Conservation (phyloP, 1,140 invertebrate genomes). For the Euglossa dilemma region DNA sequence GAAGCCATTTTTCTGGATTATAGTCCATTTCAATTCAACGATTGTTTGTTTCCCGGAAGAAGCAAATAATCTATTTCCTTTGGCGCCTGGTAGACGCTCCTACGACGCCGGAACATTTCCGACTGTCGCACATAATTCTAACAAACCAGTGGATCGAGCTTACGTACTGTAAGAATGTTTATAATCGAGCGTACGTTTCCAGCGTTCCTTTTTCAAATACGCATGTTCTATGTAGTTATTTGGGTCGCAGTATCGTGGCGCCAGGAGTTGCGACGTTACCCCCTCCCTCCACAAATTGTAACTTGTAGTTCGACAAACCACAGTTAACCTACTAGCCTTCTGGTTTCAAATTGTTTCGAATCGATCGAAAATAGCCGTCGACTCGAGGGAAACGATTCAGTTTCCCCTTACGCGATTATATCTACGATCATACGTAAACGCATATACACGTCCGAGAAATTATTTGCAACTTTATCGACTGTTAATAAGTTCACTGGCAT, state of each 20-base stretch:
- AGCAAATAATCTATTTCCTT: conserved; percentile 21
- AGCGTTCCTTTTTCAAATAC: background rate
- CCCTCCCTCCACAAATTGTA: conserved; percentile 14
- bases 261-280: conserved; percentile 63
- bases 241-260: conserved; percentile 70
- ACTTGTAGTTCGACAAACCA: conserved; percentile 38
- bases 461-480: too few species aligned
- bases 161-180: conserved; percentile 7
- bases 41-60: conserved; percentile 21
- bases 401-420: too few species aligned
- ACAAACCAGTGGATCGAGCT: background rate
- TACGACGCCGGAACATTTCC: background rate
- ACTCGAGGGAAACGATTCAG: too few species aligned
- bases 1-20: conserved; percentile 10
- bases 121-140: conserved; percentile 30
- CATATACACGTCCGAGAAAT: too few species aligned
- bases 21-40: conserved; percentile 22
- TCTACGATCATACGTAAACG: too few species aligned
- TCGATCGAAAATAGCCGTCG: background rate
- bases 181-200: conserved; percentile 7
- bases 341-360: background rate
- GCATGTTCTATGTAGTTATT: conserved; percentile 48
- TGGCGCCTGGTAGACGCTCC: conserved; percentile 24
- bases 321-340: conserved; percentile 28
- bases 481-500: too few species aligned